Evolutionary conservation across 1,140 invertebrate species (phyloP), one percentile per base, ranked within the genome.

Genomic region (Drosophila gunungcola): DNA sequence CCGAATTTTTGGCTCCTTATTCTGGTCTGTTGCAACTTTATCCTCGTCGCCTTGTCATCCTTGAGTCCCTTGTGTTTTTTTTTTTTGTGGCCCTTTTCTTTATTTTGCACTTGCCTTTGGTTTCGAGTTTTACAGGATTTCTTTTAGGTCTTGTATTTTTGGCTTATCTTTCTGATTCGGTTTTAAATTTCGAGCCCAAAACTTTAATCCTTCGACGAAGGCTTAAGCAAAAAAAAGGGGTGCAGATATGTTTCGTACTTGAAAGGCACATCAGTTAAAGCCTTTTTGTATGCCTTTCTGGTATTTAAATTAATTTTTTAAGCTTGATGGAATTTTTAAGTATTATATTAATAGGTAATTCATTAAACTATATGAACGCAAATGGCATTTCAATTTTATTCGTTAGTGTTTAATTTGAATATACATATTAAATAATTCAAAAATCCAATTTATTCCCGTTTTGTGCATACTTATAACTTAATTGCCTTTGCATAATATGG

Each of bases 161-260:
- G 27, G 51, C 36, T 53, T 41, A 52, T 29, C 21, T 55, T 38
- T 72, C 45, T 34, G 38, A 67, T 67, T 58, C 54, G 76, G 80
- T 83, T 80, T 83, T 76, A 73, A 80, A 76, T 83, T 80, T 84
- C 80, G 48, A 67, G 60, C 25, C 61, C 45, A 62, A 84, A 63
- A 67, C 72, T 64, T 80, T 80, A 80, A 84, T 80, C 61, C 80
- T n/a, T 12, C 32, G 9, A 7, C 12, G 42, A 42, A 43, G 21
- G 36, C 10, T 10, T 11, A 5, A 42, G 9, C 34, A 5, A 64
- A 65, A 21, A 21, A 21, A 62, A 21, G 54, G 46, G 49, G 32
- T 34, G 21, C 56, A 52, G 29, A 25, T 5, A n/a, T 52, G 12
- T 13, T 10, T 39, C 3, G 16, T 7, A 16, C 27, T 48, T 32